Conservation (phyloP, 2,113 vertebrate species). For the Acrocephalus kingi region DNA sequence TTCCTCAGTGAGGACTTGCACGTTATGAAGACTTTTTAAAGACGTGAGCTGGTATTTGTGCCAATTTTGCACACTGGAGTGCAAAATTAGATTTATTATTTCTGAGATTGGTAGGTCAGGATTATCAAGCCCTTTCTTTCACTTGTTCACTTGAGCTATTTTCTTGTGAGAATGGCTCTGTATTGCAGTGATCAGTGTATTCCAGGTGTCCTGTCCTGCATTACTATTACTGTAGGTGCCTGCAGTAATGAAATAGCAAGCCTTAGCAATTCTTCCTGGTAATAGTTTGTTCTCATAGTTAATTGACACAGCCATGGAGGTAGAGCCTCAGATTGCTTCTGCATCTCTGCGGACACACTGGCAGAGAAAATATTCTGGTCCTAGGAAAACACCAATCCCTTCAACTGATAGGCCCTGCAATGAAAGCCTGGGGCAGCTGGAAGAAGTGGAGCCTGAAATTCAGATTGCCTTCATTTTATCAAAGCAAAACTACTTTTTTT, state of each 20-base stretch:
- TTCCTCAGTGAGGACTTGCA: neutral
- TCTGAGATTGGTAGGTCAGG: neutral
- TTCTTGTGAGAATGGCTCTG: neutral
- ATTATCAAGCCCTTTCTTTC: neutral
- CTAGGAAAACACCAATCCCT: constrained; percentile 2
- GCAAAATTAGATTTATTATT: neutral
- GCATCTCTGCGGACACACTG: neutral
- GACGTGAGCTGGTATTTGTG: rapidly evolving
- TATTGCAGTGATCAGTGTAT: neutral
- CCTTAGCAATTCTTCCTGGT: neutral
- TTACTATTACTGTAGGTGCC: neutral
- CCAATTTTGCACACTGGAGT: neutral
- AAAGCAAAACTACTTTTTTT: neutral
- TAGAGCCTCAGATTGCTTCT: constrained; percentile 9
- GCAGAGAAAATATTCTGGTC: neutral
- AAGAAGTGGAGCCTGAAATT: constrained; percentile 58
- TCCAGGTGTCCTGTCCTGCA: neutral
- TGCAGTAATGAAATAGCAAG: neutral
- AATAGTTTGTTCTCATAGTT: constrained; percentile 19
- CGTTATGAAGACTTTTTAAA: neutral
- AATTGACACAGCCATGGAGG: neutral
- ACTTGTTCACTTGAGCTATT: neutral
- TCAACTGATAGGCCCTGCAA: neutral
- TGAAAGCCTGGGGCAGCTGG: constrained; percentile 22
- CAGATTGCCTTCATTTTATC: constrained; percentile 41